These are phyloP conservation scores for Sisor rabdophorus DNA, from an alignment of 2,113 vertebrate species.

Conservation along the genomic window DNA sequence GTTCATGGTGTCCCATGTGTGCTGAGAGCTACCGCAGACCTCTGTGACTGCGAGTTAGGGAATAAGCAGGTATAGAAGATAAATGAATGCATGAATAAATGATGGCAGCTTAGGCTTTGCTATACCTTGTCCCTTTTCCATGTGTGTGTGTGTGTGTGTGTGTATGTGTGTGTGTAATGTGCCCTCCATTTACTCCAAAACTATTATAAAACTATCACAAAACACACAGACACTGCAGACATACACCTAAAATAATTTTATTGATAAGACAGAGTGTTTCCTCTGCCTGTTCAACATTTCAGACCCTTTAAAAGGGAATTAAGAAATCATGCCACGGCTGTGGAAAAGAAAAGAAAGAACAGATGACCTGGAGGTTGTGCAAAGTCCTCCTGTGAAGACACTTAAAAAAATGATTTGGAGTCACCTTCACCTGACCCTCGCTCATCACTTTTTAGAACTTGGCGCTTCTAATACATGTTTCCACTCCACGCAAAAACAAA, in stretches of 20 bases:
- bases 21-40: too few relatives aligned
- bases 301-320: slow-evolving; percentile 70
- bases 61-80: too few relatives aligned
- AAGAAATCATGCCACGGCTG: slow-evolving; percentile 87
- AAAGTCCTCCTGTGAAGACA: slow-evolving; percentile 63
- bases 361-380: slow-evolving; percentile 55
- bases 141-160: too few relatives aligned
- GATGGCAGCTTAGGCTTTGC: too few relatives aligned
- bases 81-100: too few relatives aligned
- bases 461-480: slow-evolving; percentile 5
- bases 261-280: slow-evolving; percentile 64
- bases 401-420: slow-evolving; percentile 1
- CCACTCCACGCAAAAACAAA: slow-evolving; percentile 22
- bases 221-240: slow-evolving; percentile 43
- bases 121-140: too few relatives aligned
- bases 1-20: too few relatives aligned
- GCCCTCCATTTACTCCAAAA: too few relatives aligned
- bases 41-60: too few relatives aligned
- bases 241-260: slow-evolving; percentile 86
- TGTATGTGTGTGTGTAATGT: too few relatives aligned
- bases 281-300: slow-evolving; percentile 47
- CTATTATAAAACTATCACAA: not conserved
- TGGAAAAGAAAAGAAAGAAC: slow-evolving; percentile 70
- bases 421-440: slow-evolving; percentile 51
- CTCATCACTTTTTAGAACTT: slow-evolving; percentile 33